A percentile compares a stretch with the other conserved stretches of the same genome.
Evolutionary conservation across 2,888 invertebrate genomes (phyloP).

Genomic region (Lithophane ornitopus): DNA sequence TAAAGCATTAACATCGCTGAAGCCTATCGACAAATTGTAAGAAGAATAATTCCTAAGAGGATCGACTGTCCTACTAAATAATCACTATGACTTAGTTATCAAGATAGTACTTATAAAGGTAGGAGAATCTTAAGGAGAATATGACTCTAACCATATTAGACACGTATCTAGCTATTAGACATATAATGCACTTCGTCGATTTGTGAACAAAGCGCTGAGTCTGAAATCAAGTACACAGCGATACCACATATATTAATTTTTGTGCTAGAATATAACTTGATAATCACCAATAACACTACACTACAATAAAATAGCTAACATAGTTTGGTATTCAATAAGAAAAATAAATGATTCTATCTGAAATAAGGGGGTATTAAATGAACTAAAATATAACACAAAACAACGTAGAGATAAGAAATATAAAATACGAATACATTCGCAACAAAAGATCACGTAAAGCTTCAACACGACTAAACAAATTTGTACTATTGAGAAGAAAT

Average conservation of each 20-base stretch:
- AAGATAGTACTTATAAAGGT: conserved; percentile 81
- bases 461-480: conserved; percentile 83
- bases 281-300: conserved; percentile 56
- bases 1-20: conserved; percentile 82
- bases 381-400: conserved; percentile 73
- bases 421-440: conserved; percentile 72
- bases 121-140: conserved; percentile 81
- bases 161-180: conserved; percentile 72
- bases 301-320: conserved; percentile 59
- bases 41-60: conserved; percentile 79
- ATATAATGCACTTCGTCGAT: conserved; percentile 58
- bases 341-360: conserved; percentile 50
- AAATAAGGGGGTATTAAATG: conserved; percentile 50
- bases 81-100: conserved; percentile 88
- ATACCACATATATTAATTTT: conserved; percentile 66
- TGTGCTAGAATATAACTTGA: conserved; percentile 71
- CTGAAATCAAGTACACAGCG: conserved; percentile 62
- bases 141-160: conserved; percentile 76
- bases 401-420: conserved; percentile 70
- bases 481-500: conserved; percentile 86
- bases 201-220: conserved; percentile 58
- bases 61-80: conserved; percentile 78
- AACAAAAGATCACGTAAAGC: conserved; percentile 79
- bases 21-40: conserved; percentile 77
- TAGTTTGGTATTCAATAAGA: conserved; percentile 48